These are phyloP conservation scores for Melanchra persicariae DNA, from an alignment of 2,888 invertebrate genomes.

Conservation along the genomic window DNA sequence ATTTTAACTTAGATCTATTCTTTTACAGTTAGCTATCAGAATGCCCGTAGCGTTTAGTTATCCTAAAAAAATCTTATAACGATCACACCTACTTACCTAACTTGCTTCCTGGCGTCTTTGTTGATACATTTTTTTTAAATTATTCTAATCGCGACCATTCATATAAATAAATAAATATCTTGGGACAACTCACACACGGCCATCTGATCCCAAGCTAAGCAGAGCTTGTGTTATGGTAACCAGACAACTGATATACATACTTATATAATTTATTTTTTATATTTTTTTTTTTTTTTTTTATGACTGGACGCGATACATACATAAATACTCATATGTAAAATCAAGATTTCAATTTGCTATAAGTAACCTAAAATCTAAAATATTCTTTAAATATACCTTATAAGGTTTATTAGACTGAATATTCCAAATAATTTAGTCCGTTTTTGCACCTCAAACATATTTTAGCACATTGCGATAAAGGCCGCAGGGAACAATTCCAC, in stretches of 20 bases:
- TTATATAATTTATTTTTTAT: no score
- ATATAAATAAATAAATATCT: background rate
- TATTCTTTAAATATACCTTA: background rate
- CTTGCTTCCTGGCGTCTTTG: background rate
- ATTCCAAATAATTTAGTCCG: conserved; percentile 52
- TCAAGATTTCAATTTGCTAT: background rate
- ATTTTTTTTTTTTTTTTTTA: no score
- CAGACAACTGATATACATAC: no score
- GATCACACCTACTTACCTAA: background rate
- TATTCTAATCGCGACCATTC: background rate
- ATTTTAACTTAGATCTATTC: background rate
- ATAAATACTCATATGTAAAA: no score
- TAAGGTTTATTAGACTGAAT: conserved; percentile 31
- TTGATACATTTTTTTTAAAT: background rate
- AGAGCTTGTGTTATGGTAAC: no score
- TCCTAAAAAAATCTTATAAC: no score
- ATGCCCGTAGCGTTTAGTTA: no score
- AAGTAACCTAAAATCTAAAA: background rate
- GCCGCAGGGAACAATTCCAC: conserved; percentile 71
- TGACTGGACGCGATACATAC: no score
- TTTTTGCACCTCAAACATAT: conserved; percentile 63
- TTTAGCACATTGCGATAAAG: conserved; percentile 63
- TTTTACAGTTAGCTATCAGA: background rate
- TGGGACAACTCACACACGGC: no score
- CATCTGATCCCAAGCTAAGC: no score